Evolutionary conservation across 2,113 vertebrate species (phyloP), one percentile per base, ranked within the genome.

Genomic region (Nestor notabilis): DNA sequence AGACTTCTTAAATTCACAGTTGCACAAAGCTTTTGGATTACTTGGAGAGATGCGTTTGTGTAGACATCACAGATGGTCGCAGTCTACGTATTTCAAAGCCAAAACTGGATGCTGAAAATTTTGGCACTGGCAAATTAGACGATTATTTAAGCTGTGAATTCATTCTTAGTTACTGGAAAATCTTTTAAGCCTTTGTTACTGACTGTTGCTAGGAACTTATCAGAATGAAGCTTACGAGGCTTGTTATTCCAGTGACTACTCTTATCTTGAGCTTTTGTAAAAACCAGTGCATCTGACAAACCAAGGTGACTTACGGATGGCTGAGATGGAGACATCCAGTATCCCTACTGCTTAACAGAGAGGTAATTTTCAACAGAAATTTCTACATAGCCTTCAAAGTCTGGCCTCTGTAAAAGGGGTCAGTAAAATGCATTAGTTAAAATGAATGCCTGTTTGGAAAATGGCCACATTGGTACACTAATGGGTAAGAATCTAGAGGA

Each of bases 361-460:
- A 87, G 37, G 68, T 74, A 23, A 92, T 91, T 92, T 94, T 58
- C 64, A 81, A 39, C 50, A 78, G 60, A 84, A 87, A 64, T 33
- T 35, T 92, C 56, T 39, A 53, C 17, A 14, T 63, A 19, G 35
- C 33, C 24, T 91, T 29, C 29, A 27, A 33, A 10, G 20, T 27
- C 43, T 84, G 82, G 12, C 72, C 83, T 81, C 64, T 84, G 23
- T 89, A 87, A 94, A 93, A 87, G 43, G n/a, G 80, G 50, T 93
- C 87, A 49, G 20, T 69, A 72, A 92, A 93, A 87, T 47, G 27
- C 61, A 56, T 83, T 90, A 93, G 46, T 94, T 60, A 89, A 87
- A 89, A 87, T 46, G 31, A 83, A 44, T 46, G 46, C 46, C 52
- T 52, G 7, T 82, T 84, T 81, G 83, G 68, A 75, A 95, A 95